phyloP scores from a whole-genome alignment of 2,888 invertebrate species.

The Steinernema scapterisci region DNA sequence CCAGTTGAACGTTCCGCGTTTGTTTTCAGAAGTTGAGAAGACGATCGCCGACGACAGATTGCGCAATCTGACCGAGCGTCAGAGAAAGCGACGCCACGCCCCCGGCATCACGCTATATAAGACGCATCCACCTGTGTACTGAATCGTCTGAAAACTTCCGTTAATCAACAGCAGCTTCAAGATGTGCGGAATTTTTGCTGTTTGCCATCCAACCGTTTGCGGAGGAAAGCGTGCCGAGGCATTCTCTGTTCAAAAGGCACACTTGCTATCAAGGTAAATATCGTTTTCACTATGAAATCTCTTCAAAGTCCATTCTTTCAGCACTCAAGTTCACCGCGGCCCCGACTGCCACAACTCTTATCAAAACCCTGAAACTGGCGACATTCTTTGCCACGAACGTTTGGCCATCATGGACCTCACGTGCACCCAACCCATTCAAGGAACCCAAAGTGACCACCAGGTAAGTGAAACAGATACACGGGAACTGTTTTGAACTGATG shows the following conservation, averaged over 20 bases:
- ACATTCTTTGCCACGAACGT: slow-evolving; percentile 66
- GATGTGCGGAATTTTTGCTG: slow-evolving; percentile 66
- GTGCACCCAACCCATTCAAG: slow-evolving; percentile 62
- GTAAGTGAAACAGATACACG: slow-evolving; percentile 39
- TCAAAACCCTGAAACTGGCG: slow-evolving; percentile 54
- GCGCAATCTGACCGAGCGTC: slow-evolving; percentile 26
- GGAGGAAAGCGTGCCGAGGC: slow-evolving; percentile 28
- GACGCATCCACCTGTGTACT: background rate
- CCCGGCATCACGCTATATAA: background rate
- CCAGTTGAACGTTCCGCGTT: background rate
- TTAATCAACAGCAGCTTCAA: background rate
- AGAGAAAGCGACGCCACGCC: slow-evolving; percentile 6
- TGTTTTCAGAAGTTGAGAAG: too few species aligned
- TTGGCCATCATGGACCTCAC: slow-evolving; percentile 66
- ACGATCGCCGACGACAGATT: background rate
- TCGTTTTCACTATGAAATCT: background rate
- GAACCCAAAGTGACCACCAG: slow-evolving; percentile 50
- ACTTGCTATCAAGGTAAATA: slow-evolving; percentile 50
- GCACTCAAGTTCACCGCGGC: slow-evolving; percentile 61
- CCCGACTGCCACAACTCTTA: slow-evolving; percentile 63
- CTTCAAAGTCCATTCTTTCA: slow-evolving; percentile 34
- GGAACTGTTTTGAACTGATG: background rate
- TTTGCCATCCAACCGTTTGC: slow-evolving; percentile 54
- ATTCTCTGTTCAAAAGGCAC: slow-evolving; percentile 53
- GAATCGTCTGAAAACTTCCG: background rate